Base-by-base conservation (phyloP, 1,140 invertebrate genomes). In the Drosophila pruinosa region DNA sequence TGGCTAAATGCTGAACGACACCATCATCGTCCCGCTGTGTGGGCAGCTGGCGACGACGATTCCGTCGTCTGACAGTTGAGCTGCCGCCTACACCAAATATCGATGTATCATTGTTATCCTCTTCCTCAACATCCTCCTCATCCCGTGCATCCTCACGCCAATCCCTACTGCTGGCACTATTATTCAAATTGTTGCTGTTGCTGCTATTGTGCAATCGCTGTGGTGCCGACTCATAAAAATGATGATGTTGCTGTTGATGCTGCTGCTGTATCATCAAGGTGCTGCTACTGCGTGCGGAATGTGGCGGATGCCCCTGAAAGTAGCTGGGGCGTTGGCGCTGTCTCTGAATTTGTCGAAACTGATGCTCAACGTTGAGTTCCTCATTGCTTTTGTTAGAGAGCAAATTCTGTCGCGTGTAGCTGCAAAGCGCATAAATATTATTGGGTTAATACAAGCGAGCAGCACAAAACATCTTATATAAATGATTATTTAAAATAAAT, bases 331-430 rank as follows among this genome's bases (percentile, higher is more conserved):
- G 72, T 6, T 63, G 59, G n/a, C 79, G 68, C 48, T 86, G 83
- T 1, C 79, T 50, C 15, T 72, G 68, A 7, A 78, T 62, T 28
- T 75, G 76, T 5, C 82, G 81, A 21, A 75, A 88, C 19, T 90
- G 81, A 36, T 89, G 72, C 52, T 91, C 86, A 63, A 82, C 45
- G 73, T 85, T 86, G 15, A 86, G 70, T 65, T 93, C 93, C 76
- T 95, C 93, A 88, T 94, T 93, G 85, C 93, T 94, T 92, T 96
- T 94, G 81, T 92, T 93, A n/a, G 96, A 96, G 2, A 97, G 93
- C 24, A 96, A 93, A 92, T 97, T 97, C 92, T 97, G 96, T 48
- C 96, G 94, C 6, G 96, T 97, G 90, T 97, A 96, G 89, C 96
- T 97, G 92, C 53, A 86, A 86, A 54, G 81, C 72, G 72, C 72